Percentiles rank a stretch among this genome's conserved stretches.
Evolutionary conservation across 2,888 invertebrate genomes (phyloP).

Genomic region (Galerucella calmariensis): DNA sequence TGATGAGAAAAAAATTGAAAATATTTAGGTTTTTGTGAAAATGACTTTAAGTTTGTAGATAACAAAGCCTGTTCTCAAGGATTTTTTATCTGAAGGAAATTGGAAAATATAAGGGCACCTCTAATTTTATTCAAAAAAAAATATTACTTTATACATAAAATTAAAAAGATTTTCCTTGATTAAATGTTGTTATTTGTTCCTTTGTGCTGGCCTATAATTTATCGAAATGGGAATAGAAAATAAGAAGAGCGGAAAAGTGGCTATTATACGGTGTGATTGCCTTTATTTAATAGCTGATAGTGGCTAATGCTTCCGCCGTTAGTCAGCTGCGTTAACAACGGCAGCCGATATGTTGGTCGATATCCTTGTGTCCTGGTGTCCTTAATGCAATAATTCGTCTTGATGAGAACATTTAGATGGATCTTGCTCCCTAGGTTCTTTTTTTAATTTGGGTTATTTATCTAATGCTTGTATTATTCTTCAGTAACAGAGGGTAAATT

Average conservation of each 20-base stretch:
- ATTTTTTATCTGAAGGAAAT: too few species aligned
- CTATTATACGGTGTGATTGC: constrained; percentile 41
- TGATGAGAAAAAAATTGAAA: too few species aligned
- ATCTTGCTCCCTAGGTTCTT: constrained; percentile 39
- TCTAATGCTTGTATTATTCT: not conserved
- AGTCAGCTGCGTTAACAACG: constrained; percentile 66
- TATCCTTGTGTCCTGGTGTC: constrained; percentile 36
- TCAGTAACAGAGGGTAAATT: not conserved
- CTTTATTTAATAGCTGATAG: constrained; percentile 43
- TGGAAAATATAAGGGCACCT: too few species aligned
- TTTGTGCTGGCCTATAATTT: constrained; percentile 11
- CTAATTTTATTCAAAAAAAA: not conserved
- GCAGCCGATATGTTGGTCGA: constrained; percentile 63
- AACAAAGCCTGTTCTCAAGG: too few species aligned
- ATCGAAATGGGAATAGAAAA: constrained; percentile 53
- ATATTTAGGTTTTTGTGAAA: too few species aligned
- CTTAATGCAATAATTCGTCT: constrained; percentile 46
- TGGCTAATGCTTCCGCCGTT: constrained; percentile 62
- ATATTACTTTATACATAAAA: too few species aligned
- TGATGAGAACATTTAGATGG: constrained; percentile 50
- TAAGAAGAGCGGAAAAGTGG: constrained; percentile 44
- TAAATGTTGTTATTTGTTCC: not conserved
- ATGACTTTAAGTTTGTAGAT: too few species aligned
- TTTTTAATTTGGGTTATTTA: constrained; percentile 39
- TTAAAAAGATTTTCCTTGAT: too few species aligned